Conservation (phyloP, 2,888 invertebrate species). For the Dynastes tityus region DNA sequence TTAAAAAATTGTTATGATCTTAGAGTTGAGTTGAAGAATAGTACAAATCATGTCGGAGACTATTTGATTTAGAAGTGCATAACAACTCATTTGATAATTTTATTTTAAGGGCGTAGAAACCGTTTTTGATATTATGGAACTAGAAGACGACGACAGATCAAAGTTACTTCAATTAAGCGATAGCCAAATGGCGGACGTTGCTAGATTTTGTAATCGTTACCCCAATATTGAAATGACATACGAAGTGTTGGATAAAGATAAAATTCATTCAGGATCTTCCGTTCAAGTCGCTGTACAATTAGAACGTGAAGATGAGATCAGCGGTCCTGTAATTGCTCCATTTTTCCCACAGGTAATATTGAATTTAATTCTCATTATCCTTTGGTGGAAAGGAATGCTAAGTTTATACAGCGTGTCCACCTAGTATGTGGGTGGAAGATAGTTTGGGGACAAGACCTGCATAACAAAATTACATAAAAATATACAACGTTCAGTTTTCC, state of each 20-base stretch:
- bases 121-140: conserved; percentile 96
- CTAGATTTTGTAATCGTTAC: conserved; percentile 98
- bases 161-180: conserved; percentile 86
- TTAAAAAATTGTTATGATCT: too few species aligned
- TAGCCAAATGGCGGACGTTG: conserved; percentile 96
- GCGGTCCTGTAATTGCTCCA: conserved; percentile 97
- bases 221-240: conserved; percentile 98
- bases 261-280: conserved; percentile 85
- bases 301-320: conserved; percentile 97
- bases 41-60: too few species aligned
- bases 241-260: conserved; percentile 88
- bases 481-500: too few species aligned
- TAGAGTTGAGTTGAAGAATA: too few species aligned
- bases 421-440: too few species aligned
- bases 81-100: too few species aligned
- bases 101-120: conserved; percentile 82
- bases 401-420: too few species aligned
- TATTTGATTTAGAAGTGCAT: too few species aligned
- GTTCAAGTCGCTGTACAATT: conserved; percentile 93
- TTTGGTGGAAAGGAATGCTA: too few species aligned
- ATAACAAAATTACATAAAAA: too few species aligned
- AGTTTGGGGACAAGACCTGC: too few species aligned
- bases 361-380: background rate
- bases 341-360: conserved; percentile 91
- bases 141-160: conserved; percentile 91